Evolutionary conservation across 2,888 invertebrate species (phyloP), one percentile per base, ranked within the genome.

Genomic region (Marronus borbonicus): DNA sequence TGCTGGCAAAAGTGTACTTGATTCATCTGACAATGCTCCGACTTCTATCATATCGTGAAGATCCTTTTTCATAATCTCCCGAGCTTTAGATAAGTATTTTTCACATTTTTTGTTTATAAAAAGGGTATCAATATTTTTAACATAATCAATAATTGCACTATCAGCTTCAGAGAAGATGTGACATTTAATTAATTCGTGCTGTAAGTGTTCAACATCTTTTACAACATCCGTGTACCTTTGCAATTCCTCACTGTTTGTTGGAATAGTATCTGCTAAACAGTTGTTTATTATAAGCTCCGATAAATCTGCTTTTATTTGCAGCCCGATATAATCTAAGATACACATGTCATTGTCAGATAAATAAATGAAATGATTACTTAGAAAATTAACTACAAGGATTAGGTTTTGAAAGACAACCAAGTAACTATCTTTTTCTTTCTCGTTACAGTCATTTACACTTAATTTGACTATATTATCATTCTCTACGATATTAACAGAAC

Each of bases 21-120:
- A 31, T 55, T 76, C 60, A 76, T 90, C 86, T 79, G 87, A 85
- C 72, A 90, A 85, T 28, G 88, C 89, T 78, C 91, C 90, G 60
- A 89, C 88, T 85, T 91, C 87, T 14, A 92, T 91, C 83, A 94
- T 93, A 81, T 93, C 92, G 86, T 96, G 95, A 75, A 97, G 90
- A 87, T 97, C 96, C 85, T 94, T 94, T 76, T 93, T 91, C 93
- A 97, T 95, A 65, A 97, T 92, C 79, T 88, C 89, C 52, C 93
- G 90, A 0, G 96, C 95, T 70, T 90, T 90, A 77, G 92, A 91
- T 76, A 95, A 87, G 80, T 95, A 93, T 81, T 93, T 91, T 83
- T 93, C 92, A 82, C 94, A 94, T 75, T 94, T 93, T 84, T 94
- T 95, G 84, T 94, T 92, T 49, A 95, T 93, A 87, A 95, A 96